Base-by-base conservation (phyloP, 2,888 invertebrate species). In the Stramonita haemastoma region DNA sequence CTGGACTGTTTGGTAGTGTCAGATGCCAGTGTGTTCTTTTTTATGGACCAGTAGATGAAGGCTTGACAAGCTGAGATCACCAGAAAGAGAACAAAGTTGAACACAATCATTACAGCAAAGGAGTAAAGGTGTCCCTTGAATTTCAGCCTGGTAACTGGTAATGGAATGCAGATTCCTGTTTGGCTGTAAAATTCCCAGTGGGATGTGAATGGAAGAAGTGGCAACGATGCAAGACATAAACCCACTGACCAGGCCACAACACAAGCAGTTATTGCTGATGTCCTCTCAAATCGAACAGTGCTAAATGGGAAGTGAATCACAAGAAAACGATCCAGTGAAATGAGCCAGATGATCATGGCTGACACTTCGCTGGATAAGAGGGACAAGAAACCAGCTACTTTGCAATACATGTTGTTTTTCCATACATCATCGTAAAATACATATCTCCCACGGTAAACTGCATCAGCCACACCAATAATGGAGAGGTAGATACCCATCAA, bases 321-420 rank as follows among this genome's bases (percentile, higher is more conserved):
- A 91, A 97, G 96, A 92, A 97, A 96, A 26, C 97, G 96, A 94
- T 97, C 97, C 96, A 97, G 96, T 0, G 97, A 97, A 89, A 97
- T 97, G 90, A 97, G 93, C 0, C 97, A 96, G 22, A 97, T 95
- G 87, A 97, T 96, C 90, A 97, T 94, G 2, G 97, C 97, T 0
- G 97, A 97, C 4, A 97, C 97, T 94, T 97, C 97, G 90, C 97
- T 97, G 89, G 97, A 97, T 36, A 93, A 26, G 4, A 92, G 90
- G 0, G 93, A 91, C 29, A 93, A 73, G 36, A 92, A 90, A 17
- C 94, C 94, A 6, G 93, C 92, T 86, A 93, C 2, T 32, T 90
- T 87, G 87, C 94, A 94, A 15, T 70, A 26, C 19, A 46, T 60
- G 13, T 88, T 89, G 19, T n/a, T 87, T 17, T 79, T 87, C 91